Base-by-base conservation (phyloP, 2,113 vertebrate genomes). In the Corynorhinus townsendii region DNA sequence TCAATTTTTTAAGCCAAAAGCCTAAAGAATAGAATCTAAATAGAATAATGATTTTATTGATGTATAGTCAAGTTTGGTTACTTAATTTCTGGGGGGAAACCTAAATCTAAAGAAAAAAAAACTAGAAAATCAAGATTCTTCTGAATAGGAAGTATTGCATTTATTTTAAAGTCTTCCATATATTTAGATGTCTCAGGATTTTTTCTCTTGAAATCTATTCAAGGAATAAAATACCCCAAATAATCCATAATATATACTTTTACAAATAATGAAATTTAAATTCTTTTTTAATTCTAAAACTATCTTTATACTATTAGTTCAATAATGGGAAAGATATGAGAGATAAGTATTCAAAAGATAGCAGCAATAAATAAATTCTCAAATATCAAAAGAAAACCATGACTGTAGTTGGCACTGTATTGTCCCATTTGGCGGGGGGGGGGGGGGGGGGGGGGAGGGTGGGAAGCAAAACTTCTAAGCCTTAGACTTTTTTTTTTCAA, bases 71-170 rank as follows among this genome's bases (percentile, higher is more conserved):
- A 90, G n/a, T 69, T 83, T 89, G 26, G 4, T 72, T 94, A 94
- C 20, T 43, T 17, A 10, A 54, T 72, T 75, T 94, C 33, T 92
- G 3, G 11, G 33, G 49, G 64, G 35, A 96, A 33, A 59, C 15
- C 77, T 96, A 86, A 92, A 95, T 86, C 16, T 20, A 77, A 89
- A 71, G 5, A 64, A 75, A 89, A 64, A 75, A 89, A 82, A 86
- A 38, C 17, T 47, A 92, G 7, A 11, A 92, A 83, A 56, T 4
- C 15, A 91, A 80, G 66, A 91, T 80, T 59, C 20, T 96, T 86
- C 56, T 89, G 90, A 11, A 8, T 73, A 72, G n/a, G 30, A 92
- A 81, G 8, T 26, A 59, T 15, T 49, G 12, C 26, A 45, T 91
- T 40, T 94, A 47, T 47, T 93, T 89, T 47, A 86, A 93, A 43